A percentile compares a stretch with the other conserved stretches of the same genome.
Evolutionary conservation across 2,797 vertebrate genomes (phyloP).

Genomic region (Manis pentadactyla): DNA sequence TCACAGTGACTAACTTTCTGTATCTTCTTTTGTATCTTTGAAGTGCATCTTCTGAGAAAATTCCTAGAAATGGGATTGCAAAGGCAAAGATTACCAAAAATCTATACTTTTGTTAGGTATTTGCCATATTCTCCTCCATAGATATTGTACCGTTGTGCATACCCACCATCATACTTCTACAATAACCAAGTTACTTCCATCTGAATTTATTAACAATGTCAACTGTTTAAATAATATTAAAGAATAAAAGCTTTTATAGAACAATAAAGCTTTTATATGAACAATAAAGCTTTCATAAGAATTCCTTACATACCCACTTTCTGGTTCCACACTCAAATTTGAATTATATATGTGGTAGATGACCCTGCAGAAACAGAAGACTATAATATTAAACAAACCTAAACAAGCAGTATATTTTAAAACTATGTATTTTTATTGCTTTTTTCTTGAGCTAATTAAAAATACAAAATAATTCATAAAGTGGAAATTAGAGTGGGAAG

Average conservation of each 20-base stretch:
- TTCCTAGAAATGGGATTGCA: neutral
- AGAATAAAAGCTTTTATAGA: neutral
- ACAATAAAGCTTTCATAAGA: neutral
- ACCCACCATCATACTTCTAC: neutral
- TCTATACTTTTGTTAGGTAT: neutral
- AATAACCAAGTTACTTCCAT: neutral
- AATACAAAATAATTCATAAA: neutral
- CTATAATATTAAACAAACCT: neutral
- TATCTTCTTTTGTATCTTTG: neutral
- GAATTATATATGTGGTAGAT: neutral
- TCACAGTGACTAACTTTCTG: neutral
- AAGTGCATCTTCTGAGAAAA: neutral
- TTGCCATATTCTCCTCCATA: neutral
- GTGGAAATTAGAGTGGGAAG: neutral
- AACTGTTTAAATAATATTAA: neutral
- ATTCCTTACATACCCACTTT: neutral
- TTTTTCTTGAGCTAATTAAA: neutral
- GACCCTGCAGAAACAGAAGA: neutral
- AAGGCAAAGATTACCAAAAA: neutral
- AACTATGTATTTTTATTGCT: neutral
- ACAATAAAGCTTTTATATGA: neutral
- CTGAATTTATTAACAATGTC: neutral
- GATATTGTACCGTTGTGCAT: neutral
- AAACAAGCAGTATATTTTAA: neutral
- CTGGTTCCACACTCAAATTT: conserved; percentile 1